Percentiles rank a stretch among this genome's conserved stretches.
phyloP scores from a whole-genome alignment of 1,140 invertebrate species.

The Rhopalosiphum maidis region DNA sequence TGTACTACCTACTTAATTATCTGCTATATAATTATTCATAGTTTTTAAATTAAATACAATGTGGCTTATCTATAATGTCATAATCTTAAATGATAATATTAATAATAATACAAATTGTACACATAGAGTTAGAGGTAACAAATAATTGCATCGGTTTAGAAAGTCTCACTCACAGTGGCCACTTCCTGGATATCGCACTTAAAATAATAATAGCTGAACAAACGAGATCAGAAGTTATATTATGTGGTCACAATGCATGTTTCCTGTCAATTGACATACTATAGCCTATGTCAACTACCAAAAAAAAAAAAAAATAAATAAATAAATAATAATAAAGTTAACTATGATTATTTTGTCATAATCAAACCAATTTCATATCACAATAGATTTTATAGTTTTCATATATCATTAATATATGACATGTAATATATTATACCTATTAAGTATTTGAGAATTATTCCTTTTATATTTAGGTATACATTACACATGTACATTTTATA shows the following conservation, averaged over 20 bases:
- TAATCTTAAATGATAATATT: background rate
- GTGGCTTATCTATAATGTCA: background rate
- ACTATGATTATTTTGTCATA: background rate
- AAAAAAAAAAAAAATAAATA: conserved; percentile 5
- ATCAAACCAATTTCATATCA: background rate
- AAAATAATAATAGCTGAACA: conserved; percentile 40
- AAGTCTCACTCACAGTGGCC: conserved; percentile 5
- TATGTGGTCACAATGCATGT: conserved; percentile 51
- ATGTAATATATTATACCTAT: background rate
- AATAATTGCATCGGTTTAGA: background rate
- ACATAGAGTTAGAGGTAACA: background rate
- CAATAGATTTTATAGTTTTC: background rate
- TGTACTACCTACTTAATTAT: background rate
- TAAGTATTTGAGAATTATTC: background rate
- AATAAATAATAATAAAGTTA: background rate
- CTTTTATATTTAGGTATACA: background rate
- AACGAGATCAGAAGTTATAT: conserved; percentile 32
- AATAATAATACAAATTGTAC: background rate
- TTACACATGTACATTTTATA: background rate
- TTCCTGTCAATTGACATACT: conserved; percentile 46
- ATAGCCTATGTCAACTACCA: background rate
- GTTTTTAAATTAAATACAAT: background rate
- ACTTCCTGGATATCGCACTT: conserved; percentile 28
- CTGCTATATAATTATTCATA: background rate
- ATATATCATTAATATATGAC: background rate